Percentiles rank a stretch among this genome's conserved stretches.
Evolutionary conservation across 2,888 invertebrate species (phyloP).

Genomic region (Crocallis elinguaria): DNA sequence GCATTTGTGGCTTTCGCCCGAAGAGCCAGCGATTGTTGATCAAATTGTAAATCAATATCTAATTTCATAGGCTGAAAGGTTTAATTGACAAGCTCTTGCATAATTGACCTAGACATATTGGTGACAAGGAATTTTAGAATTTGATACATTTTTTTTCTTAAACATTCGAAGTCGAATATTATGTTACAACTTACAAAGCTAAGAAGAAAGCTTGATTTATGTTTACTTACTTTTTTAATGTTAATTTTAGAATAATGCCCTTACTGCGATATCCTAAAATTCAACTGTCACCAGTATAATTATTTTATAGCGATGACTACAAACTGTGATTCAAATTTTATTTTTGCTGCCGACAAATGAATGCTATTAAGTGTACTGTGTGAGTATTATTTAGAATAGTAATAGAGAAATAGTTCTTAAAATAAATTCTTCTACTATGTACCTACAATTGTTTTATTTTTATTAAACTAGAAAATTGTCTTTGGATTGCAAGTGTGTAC

Average conservation of each 20-base stretch:
- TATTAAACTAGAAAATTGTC: background rate
- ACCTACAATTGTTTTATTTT: slow-evolving; percentile 19
- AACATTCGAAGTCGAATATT: no score
- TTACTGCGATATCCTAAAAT: no score
- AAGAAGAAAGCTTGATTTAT: no score
- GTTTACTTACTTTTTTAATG: no score
- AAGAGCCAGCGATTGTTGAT: no score
- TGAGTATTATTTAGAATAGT: slow-evolving; percentile 37
- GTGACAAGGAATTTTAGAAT: background rate
- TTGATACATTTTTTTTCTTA: background rate
- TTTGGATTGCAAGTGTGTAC: no score
- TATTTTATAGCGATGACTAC: background rate
- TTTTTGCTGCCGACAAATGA: slow-evolving; percentile 14
- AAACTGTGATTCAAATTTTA: slow-evolving; percentile 26
- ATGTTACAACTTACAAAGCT: no score
- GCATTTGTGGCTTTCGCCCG: no score
- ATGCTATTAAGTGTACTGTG: slow-evolving; percentile 20
- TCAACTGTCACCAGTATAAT: background rate
- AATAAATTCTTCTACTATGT: slow-evolving; percentile 21
- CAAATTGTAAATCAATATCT: background rate
- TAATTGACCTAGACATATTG: background rate
- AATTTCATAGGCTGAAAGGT: background rate
- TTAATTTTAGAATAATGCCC: no score
- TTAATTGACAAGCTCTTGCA: background rate
- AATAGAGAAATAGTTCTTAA: slow-evolving; percentile 7